Evolutionary conservation across 64 coral and sea anemone genomes (phyloP).

Genomic region (Montipora capricornis): DNA sequence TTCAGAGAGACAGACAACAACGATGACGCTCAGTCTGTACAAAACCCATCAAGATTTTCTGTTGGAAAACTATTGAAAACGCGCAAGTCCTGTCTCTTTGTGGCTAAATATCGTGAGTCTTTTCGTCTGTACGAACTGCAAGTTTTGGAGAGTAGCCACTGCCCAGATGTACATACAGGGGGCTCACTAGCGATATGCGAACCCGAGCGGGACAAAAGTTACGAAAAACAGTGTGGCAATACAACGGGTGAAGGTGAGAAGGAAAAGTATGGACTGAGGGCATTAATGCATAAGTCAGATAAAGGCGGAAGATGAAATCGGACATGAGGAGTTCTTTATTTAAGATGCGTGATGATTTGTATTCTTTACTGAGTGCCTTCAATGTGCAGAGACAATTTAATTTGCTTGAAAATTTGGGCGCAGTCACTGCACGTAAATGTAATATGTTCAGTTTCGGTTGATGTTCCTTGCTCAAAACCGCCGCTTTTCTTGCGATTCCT

Average conservation of each 20-base stretch:
- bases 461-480: too few relatives aligned
- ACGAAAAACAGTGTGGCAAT: background rate
- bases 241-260: background rate
- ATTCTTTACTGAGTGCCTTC: too few relatives aligned
- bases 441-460: too few relatives aligned
- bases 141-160: conserved; percentile 46
- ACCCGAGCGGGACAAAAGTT: background rate
- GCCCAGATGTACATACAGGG: background rate
- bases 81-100: conserved; percentile 11
- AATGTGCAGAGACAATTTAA: too few relatives aligned
- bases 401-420: too few relatives aligned
- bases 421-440: too few relatives aligned
- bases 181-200: conserved; percentile 23
- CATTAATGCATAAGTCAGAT: too few relatives aligned
- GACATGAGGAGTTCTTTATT: too few relatives aligned
- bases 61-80: conserved; percentile 13
- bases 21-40: background rate
- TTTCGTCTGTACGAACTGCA: conserved; percentile 49
- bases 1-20: conserved; percentile 50
- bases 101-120: conserved; percentile 30
- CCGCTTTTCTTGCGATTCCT: too few relatives aligned
- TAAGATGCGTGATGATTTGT: too few relatives aligned
- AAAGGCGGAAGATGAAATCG: too few relatives aligned
- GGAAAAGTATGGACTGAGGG: too few relatives aligned
- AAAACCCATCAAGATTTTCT: background rate